These are phyloP conservation scores for Tachina lurida DNA, from an alignment of 2,888 invertebrate genomes.

Conservation along the genomic window DNA sequence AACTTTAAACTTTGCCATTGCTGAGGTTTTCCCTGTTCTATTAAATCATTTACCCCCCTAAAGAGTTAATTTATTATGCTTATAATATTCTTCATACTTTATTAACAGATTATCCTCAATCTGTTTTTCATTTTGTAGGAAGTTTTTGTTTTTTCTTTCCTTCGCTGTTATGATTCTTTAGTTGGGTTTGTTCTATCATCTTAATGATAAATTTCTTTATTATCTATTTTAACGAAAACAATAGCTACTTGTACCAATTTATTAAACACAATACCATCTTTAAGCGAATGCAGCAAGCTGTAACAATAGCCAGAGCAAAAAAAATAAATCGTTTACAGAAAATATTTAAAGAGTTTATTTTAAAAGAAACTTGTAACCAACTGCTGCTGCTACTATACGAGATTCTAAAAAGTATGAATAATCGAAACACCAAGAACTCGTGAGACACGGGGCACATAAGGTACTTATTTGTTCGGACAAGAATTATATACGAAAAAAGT, in stretches of 20 bases:
- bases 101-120: slow-evolving; percentile 61
- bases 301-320: slow-evolving; percentile 34
- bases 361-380: slow-evolving; percentile 45
- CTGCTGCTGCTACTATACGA: slow-evolving; percentile 6
- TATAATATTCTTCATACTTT: slow-evolving; percentile 53
- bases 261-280: slow-evolving; percentile 67
- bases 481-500: neutral
- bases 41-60: slow-evolving; percentile 36
- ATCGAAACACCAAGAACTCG: slow-evolving; percentile 28
- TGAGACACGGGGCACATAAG: neutral
- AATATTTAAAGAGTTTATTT: slow-evolving; percentile 49
- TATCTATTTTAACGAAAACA: slow-evolving; percentile 67
- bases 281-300: slow-evolving; percentile 49
- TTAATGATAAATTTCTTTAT: slow-evolving; percentile 70
- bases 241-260: slow-evolving; percentile 70
- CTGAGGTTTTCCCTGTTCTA: slow-evolving; percentile 17
- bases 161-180: slow-evolving; percentile 25
- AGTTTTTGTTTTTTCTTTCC: neutral
- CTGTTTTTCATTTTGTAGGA: slow-evolving; percentile 27
- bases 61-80: slow-evolving; percentile 62
- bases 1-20: slow-evolving; percentile 23
- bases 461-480: neutral
- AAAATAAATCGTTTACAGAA: slow-evolving; percentile 9
- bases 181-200: slow-evolving; percentile 54
- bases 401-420: slow-evolving; percentile 22